A percentile compares a stretch with the other conserved stretches of the same genome.
Conservation (phyloP, 2,888 invertebrate genomes). For the Eudasyphora cyanicolor region DNA sequence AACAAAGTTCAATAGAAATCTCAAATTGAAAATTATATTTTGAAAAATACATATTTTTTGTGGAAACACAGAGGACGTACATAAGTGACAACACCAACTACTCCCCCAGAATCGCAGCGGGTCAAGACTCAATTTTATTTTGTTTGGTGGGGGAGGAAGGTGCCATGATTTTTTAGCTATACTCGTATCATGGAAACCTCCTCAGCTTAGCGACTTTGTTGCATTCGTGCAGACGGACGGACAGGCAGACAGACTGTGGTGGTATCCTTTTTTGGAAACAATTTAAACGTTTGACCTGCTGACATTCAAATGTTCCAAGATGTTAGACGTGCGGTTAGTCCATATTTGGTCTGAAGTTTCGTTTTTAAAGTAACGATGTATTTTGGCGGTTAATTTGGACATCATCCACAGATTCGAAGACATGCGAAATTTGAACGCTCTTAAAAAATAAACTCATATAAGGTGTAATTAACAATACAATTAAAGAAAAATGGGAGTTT, state of each 20-base stretch:
- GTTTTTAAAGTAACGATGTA: background rate
- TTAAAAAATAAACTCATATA: too few species aligned
- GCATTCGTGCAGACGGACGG: too few species aligned
- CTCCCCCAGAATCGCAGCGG: background rate
- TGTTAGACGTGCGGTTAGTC: background rate
- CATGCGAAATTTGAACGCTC: too few species aligned
- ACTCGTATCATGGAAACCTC: too few species aligned
- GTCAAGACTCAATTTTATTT: background rate
- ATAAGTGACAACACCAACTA: too few species aligned
- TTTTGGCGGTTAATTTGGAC: background rate
- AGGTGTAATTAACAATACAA: background rate
- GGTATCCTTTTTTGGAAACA: background rate
- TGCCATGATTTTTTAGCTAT: background rate
- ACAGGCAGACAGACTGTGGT: background rate
- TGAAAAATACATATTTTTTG: background rate
- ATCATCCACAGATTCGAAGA: background rate
- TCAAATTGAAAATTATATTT: conserved; percentile 25
- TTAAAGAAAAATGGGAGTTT: background rate
- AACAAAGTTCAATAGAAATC: background rate
- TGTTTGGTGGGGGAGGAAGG: background rate
- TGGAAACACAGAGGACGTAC: background rate
- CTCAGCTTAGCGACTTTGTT: background rate
- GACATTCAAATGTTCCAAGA: conserved; percentile 18
- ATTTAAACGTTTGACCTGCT: conserved; percentile 10
- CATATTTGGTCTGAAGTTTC: conserved; percentile 3